These are phyloP conservation scores for Chrysolina oricalcia DNA, from an alignment of 2,888 invertebrate genomes.

Conservation along the genomic window DNA sequence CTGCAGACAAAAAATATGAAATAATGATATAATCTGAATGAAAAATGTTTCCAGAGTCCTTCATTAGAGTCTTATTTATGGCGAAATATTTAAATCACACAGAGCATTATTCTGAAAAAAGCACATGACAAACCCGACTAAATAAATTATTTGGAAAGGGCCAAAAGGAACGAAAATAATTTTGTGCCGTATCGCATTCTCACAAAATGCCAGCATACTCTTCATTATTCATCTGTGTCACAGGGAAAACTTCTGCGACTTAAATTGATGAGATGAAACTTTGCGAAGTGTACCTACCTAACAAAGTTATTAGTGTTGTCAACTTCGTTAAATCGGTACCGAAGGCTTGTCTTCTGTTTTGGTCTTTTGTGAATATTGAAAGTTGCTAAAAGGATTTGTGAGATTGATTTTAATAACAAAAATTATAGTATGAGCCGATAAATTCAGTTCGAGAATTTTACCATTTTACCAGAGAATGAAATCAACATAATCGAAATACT, in stretches of 20 bases:
- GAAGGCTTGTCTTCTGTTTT: too few relatives aligned
- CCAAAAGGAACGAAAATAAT: slow-evolving; percentile 2
- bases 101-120: slow-evolving; percentile 3
- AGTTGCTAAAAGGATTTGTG: too few relatives aligned
- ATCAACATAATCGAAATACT: too few relatives aligned
- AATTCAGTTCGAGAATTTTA: too few relatives aligned
- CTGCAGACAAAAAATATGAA: not conserved
- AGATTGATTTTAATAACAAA: too few relatives aligned
- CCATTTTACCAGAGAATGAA: too few relatives aligned
- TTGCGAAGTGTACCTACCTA: slow-evolving; percentile 10
- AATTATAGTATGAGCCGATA: too few relatives aligned
- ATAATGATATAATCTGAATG: slow-evolving; percentile 18
- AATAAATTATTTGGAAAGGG: slow-evolving; percentile 11
- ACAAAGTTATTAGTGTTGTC: slow-evolving; percentile 13
- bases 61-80: not conserved
- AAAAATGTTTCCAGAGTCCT: slow-evolving; percentile 2
- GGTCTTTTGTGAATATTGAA: too few relatives aligned
- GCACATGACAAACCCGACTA: slow-evolving; percentile 5
- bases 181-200: slow-evolving; percentile 1
- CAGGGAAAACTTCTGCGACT: not conserved
- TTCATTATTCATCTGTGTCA: slow-evolving; percentile 22
- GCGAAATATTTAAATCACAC: slow-evolving; percentile 10
- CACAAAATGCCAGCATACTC: not conserved
- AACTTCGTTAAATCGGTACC: slow-evolving; percentile 3
- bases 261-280: slow-evolving; percentile 10